Base-by-base conservation (phyloP, 2,113 vertebrate species). In the Istiophorus platypterus region DNA sequence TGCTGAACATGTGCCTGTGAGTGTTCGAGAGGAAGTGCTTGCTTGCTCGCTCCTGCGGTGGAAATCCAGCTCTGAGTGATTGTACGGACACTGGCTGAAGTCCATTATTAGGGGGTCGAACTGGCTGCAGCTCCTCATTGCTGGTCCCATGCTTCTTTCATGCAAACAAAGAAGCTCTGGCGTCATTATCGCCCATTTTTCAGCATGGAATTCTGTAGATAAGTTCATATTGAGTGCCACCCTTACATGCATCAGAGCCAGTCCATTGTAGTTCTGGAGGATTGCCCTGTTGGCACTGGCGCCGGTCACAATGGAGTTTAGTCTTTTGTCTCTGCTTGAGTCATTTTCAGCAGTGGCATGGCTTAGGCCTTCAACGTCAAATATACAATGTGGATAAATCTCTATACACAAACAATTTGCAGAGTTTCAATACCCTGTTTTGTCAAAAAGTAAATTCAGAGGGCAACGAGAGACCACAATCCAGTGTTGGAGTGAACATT, bases 141-240 rank as follows among this genome's bases (percentile, higher is more conserved):
- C 85, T 51, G 68, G 72, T 89, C 82, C 84, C 47, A 29, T 72
- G 70, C 65, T 70, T 61, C 64, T 76, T 22, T 77, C 56, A 29
- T 76, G 51, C 76, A 86, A 81, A 92, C 89, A 92, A 92, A 91
- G 84, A 74, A 75, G 75, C 82, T 61, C 71, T 84, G 80, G 81
- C 70, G 18, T 92, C 82, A 86, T 89, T 92, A 89, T 78, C 34
- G 80, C 80, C 82, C 86, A 80, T 88, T 85, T 85, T 89, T 74
- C 85, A 80, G 54, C 22, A 0, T 87, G 82, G 83, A 81, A 85
- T 86, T 85, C 66, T 84, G 88, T 79, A 84, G 91, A 91, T 92
- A 90, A 90, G 90, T 90, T 91, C 83, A 81, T 56, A 76, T 0
- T 9, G 42, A 86, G 89, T 70, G 76, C 58, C 72, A 85, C 81